Evolutionary conservation across 1,140 invertebrate species (phyloP).

Genomic region (Epicauta chinensis): DNA sequence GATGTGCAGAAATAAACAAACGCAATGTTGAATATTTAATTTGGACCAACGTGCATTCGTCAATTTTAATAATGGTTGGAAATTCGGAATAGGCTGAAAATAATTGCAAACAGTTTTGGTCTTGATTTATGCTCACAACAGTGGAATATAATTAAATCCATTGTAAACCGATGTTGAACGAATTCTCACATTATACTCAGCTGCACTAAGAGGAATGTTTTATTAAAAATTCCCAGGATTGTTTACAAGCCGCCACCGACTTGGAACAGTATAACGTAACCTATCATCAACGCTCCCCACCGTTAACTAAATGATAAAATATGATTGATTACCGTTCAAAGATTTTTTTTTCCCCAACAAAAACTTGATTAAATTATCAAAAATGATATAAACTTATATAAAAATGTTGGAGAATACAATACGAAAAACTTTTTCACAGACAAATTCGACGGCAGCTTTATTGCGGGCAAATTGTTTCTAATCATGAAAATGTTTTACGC

Average conservation of each 20-base stretch:
- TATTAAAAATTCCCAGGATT: conserved; percentile 16
- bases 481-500: conserved; percentile 19
- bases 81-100: conserved; percentile 2
- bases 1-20: no score
- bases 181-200: conserved; percentile 12
- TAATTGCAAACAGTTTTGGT: conserved; percentile 16
- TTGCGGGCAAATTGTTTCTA: conserved; percentile 15
- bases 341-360: no score
- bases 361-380: no score
- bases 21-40: conserved; percentile 15
- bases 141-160: conserved; percentile 16
- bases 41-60: background rate
- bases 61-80: conserved; percentile 1
- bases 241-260: conserved; percentile 12
- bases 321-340: no score
- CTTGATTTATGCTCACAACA: conserved; percentile 13
- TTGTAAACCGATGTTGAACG: conserved; percentile 12
- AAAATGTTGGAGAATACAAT: no score
- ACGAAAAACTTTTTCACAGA: no score
- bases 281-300: no score
- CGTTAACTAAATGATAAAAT: no score
- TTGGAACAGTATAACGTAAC: background rate
- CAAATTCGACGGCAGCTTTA: conserved; percentile 3
- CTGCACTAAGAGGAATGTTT: conserved; percentile 14
- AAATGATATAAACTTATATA: no score